Base-by-base conservation (phyloP, 2,797 vertebrate species). In the Microctenopoma lineatum region DNA sequence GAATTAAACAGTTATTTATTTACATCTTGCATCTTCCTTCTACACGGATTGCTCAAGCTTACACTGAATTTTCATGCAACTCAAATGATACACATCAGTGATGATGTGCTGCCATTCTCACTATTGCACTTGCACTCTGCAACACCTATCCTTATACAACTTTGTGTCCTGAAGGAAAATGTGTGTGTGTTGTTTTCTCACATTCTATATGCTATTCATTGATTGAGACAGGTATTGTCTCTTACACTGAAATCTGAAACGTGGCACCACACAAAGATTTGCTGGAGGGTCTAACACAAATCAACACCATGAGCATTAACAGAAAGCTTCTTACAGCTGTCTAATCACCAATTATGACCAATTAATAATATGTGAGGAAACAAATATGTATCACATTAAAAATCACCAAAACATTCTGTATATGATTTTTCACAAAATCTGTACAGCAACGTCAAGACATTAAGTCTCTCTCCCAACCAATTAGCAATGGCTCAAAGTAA, bases 401-500 rank as follows among this genome's bases (percentile, higher is more conserved):
- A 59, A 34, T 50, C 34, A 65, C 4, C 14, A 58, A 44, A 32
- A 53, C 11, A 51, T 26, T 36, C 7, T 52, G 52, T 18, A 36
- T 12, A 13, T 26, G 7, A 27, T 39, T 55, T 65, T 21, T 27
- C 29, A 54, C 36, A 45, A 44, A 66, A 55, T 52, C 6, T 18
- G 9, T 10, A 11, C 15, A 15, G 38, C 32, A 56, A 21, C 11
- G 45, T 41, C 29, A 32, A 32, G 29, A 11, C 36, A 36, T 10
- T 36, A 10, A 36, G 36, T 36, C 36, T 9, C 15, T 73, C 14
- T 59, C 47, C 39, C 47, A 29, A 58, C 52, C 34, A 61, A 48
- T 79, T 79, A 77, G 77, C 18, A 63, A 56, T 85, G 76, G 73
- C 76, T 92, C 70, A 59, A 83, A 85, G 91, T 86, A 85, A 66